phyloP scores from a whole-genome alignment of 37 sponge, comb jelly and placozoan species.

The Tethya wilhelma region DNA sequence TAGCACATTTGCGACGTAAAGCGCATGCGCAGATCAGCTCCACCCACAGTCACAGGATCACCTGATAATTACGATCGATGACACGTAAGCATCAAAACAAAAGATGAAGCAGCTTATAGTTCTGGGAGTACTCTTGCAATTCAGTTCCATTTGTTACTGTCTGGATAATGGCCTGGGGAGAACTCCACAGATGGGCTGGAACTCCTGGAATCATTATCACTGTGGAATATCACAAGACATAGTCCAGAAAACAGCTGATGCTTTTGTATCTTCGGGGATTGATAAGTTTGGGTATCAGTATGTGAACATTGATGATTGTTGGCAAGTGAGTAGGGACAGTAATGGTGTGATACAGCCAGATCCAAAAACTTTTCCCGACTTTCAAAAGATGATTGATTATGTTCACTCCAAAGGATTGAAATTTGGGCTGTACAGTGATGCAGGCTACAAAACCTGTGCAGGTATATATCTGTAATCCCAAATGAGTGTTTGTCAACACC shows the following conservation, averaged over 20 bases:
- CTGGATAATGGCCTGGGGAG: conserved; percentile 79
- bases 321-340: conserved; percentile 52
- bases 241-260: conserved; percentile 57
- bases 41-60: no score
- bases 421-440: conserved; percentile 91
- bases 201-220: conserved; percentile 83
- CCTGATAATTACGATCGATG: no score
- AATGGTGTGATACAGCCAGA: conserved; percentile 63
- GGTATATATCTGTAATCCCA: no score
- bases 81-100: no score
- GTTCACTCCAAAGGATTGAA: conserved; percentile 76
- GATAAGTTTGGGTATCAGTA: conserved; percentile 72
- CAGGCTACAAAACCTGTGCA: conserved; percentile 81
- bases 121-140: no score
- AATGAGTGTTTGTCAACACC: no score
- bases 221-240: conserved; percentile 63
- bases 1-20: no score
- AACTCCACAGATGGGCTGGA: conserved; percentile 90
- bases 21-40: no score
- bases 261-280: conserved; percentile 49
- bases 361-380: conserved; percentile 66
- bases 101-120: no score
- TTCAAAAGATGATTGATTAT: conserved; percentile 72
- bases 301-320: conserved; percentile 90
- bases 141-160: no score